Evolutionary conservation across 1,140 invertebrate species (phyloP), one percentile per base, ranked within the genome.

Genomic region (Doryteuthis pealeii): DNA sequence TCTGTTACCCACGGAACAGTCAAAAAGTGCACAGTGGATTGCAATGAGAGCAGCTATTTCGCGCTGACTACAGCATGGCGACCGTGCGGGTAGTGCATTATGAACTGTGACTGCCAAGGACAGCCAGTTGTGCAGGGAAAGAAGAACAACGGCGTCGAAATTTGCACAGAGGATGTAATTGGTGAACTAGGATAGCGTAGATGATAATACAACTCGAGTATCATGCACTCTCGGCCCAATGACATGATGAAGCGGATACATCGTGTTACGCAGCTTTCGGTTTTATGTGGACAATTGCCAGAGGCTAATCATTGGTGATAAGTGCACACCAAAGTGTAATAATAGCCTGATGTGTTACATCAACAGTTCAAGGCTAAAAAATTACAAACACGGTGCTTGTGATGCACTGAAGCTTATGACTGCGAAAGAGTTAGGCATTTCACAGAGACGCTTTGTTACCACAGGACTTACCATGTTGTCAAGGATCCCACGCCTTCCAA

Each of bases 241-340:
- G 77, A 77, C 85, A 45, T 86, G 85, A n/a, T 70, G 81, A 83
- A 71, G 84, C 85, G 12, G 85, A 86, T 75, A 85, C 82, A 12
- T 78, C 80, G 12, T 86, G 85, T 70, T 74, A 77, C 26, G 77
- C 79, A 28, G 85, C 85, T 12, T 71, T 85, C 49, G 65, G 76
- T 10, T 85, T 74, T 85, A 83, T 75, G 70, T 67, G 32, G 69
- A 74, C 26, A 76, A 82, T 75, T 86, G 85, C 69, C 45, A 66
- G 18, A 73, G 74, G 58, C 74, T 81, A 14, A 74, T 79, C 33
- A 76, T 72, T 10, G 81, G 76, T 2, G 70, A 79, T 40, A 74
- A 70, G 35, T 85, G 84, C 70, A 77, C 81, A 3, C 22, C 76
- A 14, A 72, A 77, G 10, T 86, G 85, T 75, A 82, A 84, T 72